Conservation (phyloP, 2,888 invertebrate genomes). For the Macaria notata region DNA sequence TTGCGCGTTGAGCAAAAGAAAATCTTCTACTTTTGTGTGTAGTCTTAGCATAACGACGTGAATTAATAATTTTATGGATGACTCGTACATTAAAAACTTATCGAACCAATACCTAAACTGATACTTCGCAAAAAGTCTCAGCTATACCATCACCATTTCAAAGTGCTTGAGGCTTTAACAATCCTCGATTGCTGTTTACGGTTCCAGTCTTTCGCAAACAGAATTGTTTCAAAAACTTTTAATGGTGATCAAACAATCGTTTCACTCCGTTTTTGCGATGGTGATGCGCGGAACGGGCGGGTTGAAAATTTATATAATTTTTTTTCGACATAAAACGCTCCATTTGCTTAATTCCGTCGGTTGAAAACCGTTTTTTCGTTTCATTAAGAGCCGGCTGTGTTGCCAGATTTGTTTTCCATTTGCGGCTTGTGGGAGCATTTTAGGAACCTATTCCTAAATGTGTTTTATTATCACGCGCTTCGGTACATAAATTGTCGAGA, state of each 20-base stretch:
- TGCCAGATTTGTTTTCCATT: conserved; percentile 35
- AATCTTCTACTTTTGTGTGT: too few species aligned
- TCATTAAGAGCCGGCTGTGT: conserved; percentile 31
- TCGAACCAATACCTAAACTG: too few species aligned
- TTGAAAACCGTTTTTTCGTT: conserved; percentile 43
- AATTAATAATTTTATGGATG: too few species aligned
- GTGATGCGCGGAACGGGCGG: conserved; percentile 38
- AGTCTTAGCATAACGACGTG: too few species aligned
- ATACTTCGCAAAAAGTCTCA: too few species aligned
- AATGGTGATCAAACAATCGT: conserved; percentile 74
- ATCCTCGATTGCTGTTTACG: conserved; percentile 54
- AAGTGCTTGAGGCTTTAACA: conserved; percentile 38
- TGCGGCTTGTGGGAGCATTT: conserved; percentile 22
- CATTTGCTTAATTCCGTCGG: conserved; percentile 54
- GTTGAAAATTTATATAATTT: conserved; percentile 40
- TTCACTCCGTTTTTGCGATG: conserved; percentile 54
- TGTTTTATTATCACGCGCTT: conserved; percentile 16
- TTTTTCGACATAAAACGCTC: conserved; percentile 41
- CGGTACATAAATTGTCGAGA: background rate
- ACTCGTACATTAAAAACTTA: too few species aligned
- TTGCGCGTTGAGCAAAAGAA: too few species aligned
- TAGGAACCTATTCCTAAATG: conserved; percentile 16
- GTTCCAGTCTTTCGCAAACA: conserved; percentile 52
- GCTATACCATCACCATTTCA: background rate
- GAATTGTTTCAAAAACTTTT: conserved; percentile 71